These are phyloP conservation scores for Chaetophractus vellerosus DNA, from an alignment of 2,797 vertebrate species.

Conservation along the genomic window DNA sequence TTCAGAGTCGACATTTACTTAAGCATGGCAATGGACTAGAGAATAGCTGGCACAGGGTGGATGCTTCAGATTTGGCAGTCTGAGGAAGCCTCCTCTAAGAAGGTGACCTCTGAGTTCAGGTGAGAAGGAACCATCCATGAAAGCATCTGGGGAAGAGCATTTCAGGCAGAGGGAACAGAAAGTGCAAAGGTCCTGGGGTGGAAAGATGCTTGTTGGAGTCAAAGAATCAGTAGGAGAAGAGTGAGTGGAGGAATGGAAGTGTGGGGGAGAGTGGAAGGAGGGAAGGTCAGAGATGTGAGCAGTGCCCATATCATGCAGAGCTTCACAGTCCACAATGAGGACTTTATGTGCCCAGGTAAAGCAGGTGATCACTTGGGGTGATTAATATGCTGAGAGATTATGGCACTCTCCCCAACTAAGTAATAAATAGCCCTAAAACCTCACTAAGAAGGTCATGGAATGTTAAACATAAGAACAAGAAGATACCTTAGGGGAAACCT, in stretches of 20 bases:
- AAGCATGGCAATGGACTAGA: neutral
- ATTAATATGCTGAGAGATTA: neutral
- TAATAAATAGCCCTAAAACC: neutral
- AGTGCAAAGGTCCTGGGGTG: neutral
- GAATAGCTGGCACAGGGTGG: neutral
- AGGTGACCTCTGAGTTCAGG: neutral
- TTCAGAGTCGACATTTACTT: neutral
- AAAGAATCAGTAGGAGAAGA: neutral
- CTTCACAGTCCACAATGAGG: accelerated
- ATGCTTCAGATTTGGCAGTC: neutral
- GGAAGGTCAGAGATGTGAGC: neutral
- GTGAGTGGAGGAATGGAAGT: too few relatives aligned
- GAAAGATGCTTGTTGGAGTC: neutral
- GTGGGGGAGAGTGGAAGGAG: neutral
- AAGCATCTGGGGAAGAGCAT: neutral
- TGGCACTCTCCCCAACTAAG: neutral
- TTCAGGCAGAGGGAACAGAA: neutral
- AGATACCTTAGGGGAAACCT: neutral
- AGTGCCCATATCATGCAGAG: accelerated
- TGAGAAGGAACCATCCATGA: neutral
- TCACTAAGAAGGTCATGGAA: neutral
- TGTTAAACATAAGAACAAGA: neutral
- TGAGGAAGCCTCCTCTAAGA: neutral
- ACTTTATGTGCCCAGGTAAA: neutral
- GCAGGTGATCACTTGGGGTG: neutral